Base-by-base conservation (phyloP, 2,888 invertebrate species). In the Marasmarcha lunaedactyla region DNA sequence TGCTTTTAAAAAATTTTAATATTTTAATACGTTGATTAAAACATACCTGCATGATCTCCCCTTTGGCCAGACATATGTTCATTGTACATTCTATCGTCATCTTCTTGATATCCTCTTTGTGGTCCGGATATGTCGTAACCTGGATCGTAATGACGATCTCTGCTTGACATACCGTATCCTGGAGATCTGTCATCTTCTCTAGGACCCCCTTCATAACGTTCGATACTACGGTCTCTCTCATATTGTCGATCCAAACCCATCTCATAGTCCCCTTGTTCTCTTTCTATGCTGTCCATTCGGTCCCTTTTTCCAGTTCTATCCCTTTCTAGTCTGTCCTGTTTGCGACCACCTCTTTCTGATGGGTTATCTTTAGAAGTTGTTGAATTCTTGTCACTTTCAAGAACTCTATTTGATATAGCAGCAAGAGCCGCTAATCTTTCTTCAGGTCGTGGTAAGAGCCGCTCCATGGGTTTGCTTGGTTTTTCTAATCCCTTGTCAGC, bases 401-500 rank as follows among this genome's bases (percentile, higher is more conserved):
- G 53, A 35, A 71, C 61, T 51, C 76, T 70, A 48, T 84, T 84
- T 12, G 84, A 76, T 43, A 85, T 85, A 26, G 85, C 84, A 13
- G 86, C 84, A 41, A 88, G 71, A 12, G 87, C 87, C 41, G 87
- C 77, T 38, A 90, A 71, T 4, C 90, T 76, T 51, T 90, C 89
- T 43, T 88, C 87, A 10, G 88, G 87, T 38, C 88, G 72, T 0
- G 89, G 88, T 15, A 89, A 59, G 26, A 89, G 66, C 35, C 89
- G 78, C 54, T 89, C 89, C 54, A 86, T 85, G 52, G 85, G 84
- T 52, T 85, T 85, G 53, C 86, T 86, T 15, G 87, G 87, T 62
- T 88, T 88, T 55, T 88, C 87, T 48, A 87, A 66, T 2, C 88
- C 87, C 50, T 87, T 85, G 48, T 81, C 73, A 42, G 69, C 53